Evolutionary conservation across 1,140 invertebrate species (phyloP), one percentile per base, ranked within the genome.

Genomic region (Tetraneura akinire): DNA sequence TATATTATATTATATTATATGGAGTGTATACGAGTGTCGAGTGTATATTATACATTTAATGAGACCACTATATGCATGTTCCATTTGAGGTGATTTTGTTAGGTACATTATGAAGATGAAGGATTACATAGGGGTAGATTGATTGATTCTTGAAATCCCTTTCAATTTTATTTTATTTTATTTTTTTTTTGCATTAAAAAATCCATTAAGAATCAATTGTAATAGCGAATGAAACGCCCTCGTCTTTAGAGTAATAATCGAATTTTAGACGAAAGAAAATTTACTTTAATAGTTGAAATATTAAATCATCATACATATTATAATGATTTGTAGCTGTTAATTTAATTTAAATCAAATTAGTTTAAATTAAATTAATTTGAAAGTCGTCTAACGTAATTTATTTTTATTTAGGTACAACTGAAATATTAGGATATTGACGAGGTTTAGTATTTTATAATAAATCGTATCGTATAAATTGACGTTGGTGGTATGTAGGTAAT

Each of bases 61-160:
- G 21, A 45, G 37, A 45, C 21, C 18, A 42, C 32, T 42, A n/a
- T 21, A 42, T 51, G 9, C 26, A 18, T 11, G 37, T 68, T 47
- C 37, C 64, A 45, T 45, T 68, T 23, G 64, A n/a, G n/a, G 37
- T 45, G 37, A 42, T 23, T 68, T 68, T 21, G 37, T 66, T 66
- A 21, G 37, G 32, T 68, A 37, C 23, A 37, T 37, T 37, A 23
- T 18, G n/a, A 21, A 45, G 37, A 45, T 23, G 37, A 45, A 45
- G 37, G 37, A 45, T 66, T 74, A 74, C 51, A 55, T 47, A 29
- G 32, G 73, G 73, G 73, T 78, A 78, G 73, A 78, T 60, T 78
- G 73, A 78, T 78, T 78, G 73, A 78, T 78, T 78, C 49, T 42
- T 60, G 47, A 60, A 76, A 45, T 5, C 55, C 16, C 10, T 60